Base-by-base conservation (phyloP, 2,888 invertebrate genomes). In the Epinotia bilunana region DNA sequence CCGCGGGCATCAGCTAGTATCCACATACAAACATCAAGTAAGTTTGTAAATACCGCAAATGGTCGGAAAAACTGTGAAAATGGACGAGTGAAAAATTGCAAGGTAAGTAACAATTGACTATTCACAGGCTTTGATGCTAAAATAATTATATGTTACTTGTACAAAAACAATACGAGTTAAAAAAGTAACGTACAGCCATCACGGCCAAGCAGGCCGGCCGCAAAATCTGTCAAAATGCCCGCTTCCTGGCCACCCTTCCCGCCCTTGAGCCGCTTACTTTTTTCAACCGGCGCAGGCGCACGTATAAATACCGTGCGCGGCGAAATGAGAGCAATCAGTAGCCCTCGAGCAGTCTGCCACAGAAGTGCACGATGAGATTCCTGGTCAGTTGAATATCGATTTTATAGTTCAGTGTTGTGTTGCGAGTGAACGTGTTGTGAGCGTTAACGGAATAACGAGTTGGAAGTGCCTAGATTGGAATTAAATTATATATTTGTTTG, bases 181-280 rank as follows among this genome's bases (percentile, higher is more conserved):
- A 63, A 74, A 74, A 70, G 20, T 18, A 64, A 60, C 64, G 18
- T 11, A 39, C 13, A 61, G 39, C 67, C 70, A 69, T 69, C 73
- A 74, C 70, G 74, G 64, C 46, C 43, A 58, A 43, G 43, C 57
- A 39, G 13, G 12, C 9, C 86, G 87, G 86, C 85, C 77, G 81
- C 79, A 82, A 82, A 79, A 73, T 49, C 78, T 83, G 84, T 87
- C 88, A 88, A 89, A 90, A 86, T 81, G 83, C 83, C 86, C 86
- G 87, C 90, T 93, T 93, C 93, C 93, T 91, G 89, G 89, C 88
- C 91, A 91, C 92, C 89, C 91, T 89, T 89, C 84, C 89, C 87
- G 84, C 86, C 86, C 82, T 84, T 80, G 82, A 80, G 77, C 81
- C 82, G 80, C 79, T 81, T 82, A 84, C 77, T 75, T 72, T 81